Evolutionary conservation across 2,797 vertebrate species (phyloP).

Genomic region (Pristis pectinata): DNA sequence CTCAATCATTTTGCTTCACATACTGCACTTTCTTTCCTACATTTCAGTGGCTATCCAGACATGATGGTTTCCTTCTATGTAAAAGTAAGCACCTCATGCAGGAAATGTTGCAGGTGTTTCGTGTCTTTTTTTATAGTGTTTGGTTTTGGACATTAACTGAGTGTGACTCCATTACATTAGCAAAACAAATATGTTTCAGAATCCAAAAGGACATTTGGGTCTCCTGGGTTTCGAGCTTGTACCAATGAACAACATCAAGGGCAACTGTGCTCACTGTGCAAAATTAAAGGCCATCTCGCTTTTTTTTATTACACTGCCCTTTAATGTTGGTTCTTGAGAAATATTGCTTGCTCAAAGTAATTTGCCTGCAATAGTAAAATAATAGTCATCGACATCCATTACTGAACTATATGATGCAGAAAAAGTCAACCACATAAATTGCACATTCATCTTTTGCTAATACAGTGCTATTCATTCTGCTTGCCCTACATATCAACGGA

Average conservation of each 20-base stretch:
- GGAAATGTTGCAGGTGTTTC: not conserved
- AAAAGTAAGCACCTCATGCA: not conserved
- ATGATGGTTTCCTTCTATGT: not conserved
- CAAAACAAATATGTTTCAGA: not conserved
- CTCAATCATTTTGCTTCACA: not conserved
- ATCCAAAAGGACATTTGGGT: not conserved
- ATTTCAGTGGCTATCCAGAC: not conserved
- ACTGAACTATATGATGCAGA: not conserved
- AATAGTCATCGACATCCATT: slow-evolving; percentile 12
- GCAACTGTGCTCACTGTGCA: not conserved
- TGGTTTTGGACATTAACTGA: not conserved
- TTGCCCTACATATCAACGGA: slow-evolving; percentile 11
- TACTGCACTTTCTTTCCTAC: not conserved
- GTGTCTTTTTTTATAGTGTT: not conserved
- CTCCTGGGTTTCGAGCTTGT: not conserved
- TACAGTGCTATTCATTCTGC: slow-evolving; percentile 1
- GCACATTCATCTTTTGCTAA: slow-evolving; percentile 32
- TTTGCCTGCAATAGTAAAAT: slow-evolving; percentile 6
- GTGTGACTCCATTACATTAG: not conserved
- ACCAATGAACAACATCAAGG: not conserved
- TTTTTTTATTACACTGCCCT: not conserved
- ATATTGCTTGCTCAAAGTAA: not conserved
- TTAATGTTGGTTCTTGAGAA: not conserved
- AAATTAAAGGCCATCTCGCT: not conserved
- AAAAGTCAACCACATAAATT: slow-evolving; percentile 16